Conservation (phyloP, 2,797 vertebrate species). For the Parauchenoglanis ngamensis region DNA sequence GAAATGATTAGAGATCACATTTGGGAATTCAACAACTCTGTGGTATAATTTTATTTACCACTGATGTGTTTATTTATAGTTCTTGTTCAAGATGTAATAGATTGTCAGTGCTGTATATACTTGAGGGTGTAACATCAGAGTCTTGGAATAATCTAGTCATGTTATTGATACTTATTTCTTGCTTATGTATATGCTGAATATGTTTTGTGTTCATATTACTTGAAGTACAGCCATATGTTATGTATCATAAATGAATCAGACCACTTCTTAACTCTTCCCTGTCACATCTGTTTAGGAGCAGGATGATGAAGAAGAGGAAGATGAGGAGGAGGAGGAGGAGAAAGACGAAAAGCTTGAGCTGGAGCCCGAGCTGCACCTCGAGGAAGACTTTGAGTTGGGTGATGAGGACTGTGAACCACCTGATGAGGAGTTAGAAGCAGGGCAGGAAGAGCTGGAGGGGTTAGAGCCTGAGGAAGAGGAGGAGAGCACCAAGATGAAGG, state of each 20-base stretch:
- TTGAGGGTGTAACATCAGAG: background rate
- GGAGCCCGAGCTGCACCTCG: conserved; percentile 80
- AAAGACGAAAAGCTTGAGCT: conserved; percentile 69
- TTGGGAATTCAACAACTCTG: background rate
- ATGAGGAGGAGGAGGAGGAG: conserved; percentile 69
- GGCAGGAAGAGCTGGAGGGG: conserved; percentile 66
- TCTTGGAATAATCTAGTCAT: background rate
- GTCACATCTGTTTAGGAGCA: conserved; percentile 35
- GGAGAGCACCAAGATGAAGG: conserved; percentile 77
- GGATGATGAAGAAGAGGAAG: conserved; percentile 69
- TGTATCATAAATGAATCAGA: background rate
- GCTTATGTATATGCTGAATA: background rate
- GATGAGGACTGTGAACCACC: conserved; percentile 79
- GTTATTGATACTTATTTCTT: conserved; percentile 22
- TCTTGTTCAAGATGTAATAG: too few species aligned
- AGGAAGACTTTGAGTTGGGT: conserved; percentile 76
- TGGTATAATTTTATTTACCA: background rate
- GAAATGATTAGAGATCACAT: background rate
- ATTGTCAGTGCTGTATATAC: background rate
- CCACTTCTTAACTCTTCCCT: background rate
- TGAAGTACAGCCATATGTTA: background rate
- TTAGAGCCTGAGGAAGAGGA: conserved; percentile 71
- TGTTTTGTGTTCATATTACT: background rate
- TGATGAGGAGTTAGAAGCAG: conserved; percentile 68
- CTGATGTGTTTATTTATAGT: background rate